Percentiles rank a stretch among this genome's conserved stretches.
phyloP scores from a whole-genome alignment of 2,797 vertebrate species.

The Tangara arthus region DNA sequence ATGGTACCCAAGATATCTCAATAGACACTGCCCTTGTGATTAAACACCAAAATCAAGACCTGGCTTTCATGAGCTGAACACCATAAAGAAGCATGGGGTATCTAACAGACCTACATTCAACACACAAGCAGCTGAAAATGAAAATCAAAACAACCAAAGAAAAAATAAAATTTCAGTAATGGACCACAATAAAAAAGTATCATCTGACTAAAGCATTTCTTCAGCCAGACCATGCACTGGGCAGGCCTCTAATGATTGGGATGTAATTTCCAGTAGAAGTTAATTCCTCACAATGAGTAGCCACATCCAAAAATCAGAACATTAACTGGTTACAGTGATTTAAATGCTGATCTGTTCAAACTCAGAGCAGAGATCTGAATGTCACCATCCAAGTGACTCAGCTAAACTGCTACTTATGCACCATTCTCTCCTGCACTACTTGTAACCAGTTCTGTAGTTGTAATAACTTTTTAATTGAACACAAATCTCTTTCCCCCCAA shows the following conservation, averaged over 20 bases:
- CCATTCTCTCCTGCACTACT: not conserved
- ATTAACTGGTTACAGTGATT: not conserved
- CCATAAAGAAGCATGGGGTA: not conserved
- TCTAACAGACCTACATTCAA: not conserved
- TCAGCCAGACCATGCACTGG: not conserved
- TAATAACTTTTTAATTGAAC: not conserved
- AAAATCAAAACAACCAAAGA: not conserved
- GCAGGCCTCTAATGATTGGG: not conserved
- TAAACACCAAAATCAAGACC: not conserved
- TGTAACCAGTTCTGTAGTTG: not conserved
- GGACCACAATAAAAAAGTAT: rapidly evolving
- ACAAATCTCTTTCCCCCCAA: not conserved
- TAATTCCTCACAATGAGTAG: not conserved
- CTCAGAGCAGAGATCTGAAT: not conserved
- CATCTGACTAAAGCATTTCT: not conserved
- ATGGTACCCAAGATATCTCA: not conserved
- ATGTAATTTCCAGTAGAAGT: not conserved
- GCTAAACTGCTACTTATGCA: not conserved
- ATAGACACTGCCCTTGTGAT: not conserved
- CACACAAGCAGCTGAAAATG: not conserved
- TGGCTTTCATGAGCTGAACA: not conserved
- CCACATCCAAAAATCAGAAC: not conserved
- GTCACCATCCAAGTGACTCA: not conserved
- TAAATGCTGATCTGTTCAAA: not conserved
- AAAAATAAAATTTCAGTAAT: not conserved